Evolutionary conservation across 2,797 vertebrate genomes (phyloP), one percentile per base, ranked within the genome.

Genomic region (Odontamblyopus lacepedii): DNA sequence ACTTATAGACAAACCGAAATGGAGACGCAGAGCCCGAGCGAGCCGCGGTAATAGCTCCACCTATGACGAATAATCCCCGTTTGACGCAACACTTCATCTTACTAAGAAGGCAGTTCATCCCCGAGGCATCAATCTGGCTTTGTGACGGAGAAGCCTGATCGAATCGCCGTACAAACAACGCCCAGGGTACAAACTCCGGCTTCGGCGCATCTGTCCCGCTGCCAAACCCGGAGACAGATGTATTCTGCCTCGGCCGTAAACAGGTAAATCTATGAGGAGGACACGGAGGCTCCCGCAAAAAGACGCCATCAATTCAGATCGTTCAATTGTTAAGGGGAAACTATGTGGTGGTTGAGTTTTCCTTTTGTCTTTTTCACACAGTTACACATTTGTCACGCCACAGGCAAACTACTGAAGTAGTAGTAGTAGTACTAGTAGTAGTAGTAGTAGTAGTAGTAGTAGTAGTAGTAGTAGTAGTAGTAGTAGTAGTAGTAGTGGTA

Each of bases 11-110:
- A 62, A 30, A 35, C 60, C 8, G 23, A 27, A 59, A 59, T 59
- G 56, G 56, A 29, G 26, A 59, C 56, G 3, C 23, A 59, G 26
- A n/a, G 56, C 56, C 56, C 2, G 3, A 5, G 60, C 30, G 1
- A 62, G 60, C 60, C 18, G 2, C 5, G 1, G 30, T 62, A 62
- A 62, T 62, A 35, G 60, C 60, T 62, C 30, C 4, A 15, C 60
- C 60, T 35, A 35, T 62, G 60, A 62, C 16, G 12, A 62, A 62
- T 35, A 29, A 71, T 67, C 70, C 64, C 16, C 27, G 30, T 32
- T 35, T 19, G 60, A 30, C 30, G 29, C 60, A 62, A 62, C 60
- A 32, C 60, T 62, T 35, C 60, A 35, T 62, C 60, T 62, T 35
- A 62, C 60, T 62, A 62, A 62, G 30, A 62, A 62, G 60, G 6